These are phyloP conservation scores for Xylota sylvarum DNA, from an alignment of 2,888 invertebrate species.

Conservation along the genomic window DNA sequence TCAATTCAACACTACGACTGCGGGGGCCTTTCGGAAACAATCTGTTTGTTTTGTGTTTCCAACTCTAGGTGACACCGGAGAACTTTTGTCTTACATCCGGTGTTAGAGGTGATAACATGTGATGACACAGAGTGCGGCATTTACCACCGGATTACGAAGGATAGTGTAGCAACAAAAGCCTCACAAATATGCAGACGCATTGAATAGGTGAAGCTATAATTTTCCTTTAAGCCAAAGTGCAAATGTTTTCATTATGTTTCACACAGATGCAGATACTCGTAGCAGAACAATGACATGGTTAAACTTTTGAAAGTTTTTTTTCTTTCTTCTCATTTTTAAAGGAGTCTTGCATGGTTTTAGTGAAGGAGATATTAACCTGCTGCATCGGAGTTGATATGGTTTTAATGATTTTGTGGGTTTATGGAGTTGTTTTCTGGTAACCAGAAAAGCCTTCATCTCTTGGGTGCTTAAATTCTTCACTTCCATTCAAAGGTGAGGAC, in stretches of 20 bases:
- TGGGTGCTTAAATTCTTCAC: no score
- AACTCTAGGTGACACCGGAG: constrained; percentile 45
- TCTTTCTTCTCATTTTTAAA: not conserved
- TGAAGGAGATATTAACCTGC: not conserved
- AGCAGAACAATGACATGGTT: constrained; percentile 20
- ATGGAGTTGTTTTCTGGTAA: no score
- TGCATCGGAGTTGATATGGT: not conserved
- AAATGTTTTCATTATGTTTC: constrained; percentile 60
- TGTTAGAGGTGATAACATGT: constrained; percentile 39
- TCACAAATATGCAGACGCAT: constrained; percentile 27
- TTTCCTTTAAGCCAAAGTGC: constrained; percentile 44
- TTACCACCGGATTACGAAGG: constrained; percentile 39
- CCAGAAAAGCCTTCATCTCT: no score
- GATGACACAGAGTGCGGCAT: constrained; percentile 19
- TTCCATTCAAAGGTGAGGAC: no score
- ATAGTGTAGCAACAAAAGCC: constrained; percentile 16
- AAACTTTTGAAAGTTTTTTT: constrained; percentile 23
- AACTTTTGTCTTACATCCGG: constrained; percentile 59
- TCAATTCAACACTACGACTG: constrained; percentile 41
- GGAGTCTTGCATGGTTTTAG: not conserved
- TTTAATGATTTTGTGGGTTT: not conserved
- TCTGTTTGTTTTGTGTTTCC: constrained; percentile 65
- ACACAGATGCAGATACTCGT: constrained; percentile 30
- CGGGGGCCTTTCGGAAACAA: constrained; percentile 45
- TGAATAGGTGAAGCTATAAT: constrained; percentile 38